Percentiles rank a stretch among this genome's conserved stretches.
phyloP scores from a whole-genome alignment of 2,888 invertebrate species.

The Lottia scabra region DNA sequence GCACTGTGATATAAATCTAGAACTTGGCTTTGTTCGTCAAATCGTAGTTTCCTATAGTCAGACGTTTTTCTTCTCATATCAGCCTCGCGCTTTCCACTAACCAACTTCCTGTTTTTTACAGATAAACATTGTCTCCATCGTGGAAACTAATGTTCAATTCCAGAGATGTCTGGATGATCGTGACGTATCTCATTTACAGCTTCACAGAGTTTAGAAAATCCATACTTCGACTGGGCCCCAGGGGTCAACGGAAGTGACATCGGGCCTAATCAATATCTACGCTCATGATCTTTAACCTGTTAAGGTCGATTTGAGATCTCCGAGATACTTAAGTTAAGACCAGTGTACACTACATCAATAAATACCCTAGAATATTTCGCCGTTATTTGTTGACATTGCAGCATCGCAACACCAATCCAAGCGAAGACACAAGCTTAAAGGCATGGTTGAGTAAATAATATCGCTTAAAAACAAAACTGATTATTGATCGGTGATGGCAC shows the following conservation, averaged over 20 bases:
- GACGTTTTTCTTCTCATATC: not conserved
- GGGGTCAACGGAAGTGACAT: constrained; percentile 6
- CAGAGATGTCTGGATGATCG: not conserved
- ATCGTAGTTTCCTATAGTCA: not conserved
- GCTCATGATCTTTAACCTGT: not conserved
- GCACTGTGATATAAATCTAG: constrained; percentile 1
- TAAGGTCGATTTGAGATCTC: not conserved
- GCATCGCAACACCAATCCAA: no score
- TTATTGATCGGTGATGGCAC: no score
- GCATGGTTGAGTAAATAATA: no score
- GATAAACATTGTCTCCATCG: not conserved
- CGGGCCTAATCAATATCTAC: not conserved
- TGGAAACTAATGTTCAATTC: not conserved
- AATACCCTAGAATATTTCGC: no score
- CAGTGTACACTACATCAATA: no score
- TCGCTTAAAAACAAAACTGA: no score
- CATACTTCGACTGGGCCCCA: constrained; percentile 2
- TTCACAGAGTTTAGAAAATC: not conserved
- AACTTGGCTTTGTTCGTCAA: not conserved
- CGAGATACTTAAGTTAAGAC: not conserved
- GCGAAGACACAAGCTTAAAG: no score
- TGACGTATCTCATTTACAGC: not conserved
- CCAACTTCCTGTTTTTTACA: not conserved
- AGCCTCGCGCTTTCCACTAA: not conserved
- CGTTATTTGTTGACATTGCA: no score